Evolutionary conservation across 1,140 invertebrate species (phyloP), one percentile per base, ranked within the genome.

Genomic region (Anastrepha obliqua): DNA sequence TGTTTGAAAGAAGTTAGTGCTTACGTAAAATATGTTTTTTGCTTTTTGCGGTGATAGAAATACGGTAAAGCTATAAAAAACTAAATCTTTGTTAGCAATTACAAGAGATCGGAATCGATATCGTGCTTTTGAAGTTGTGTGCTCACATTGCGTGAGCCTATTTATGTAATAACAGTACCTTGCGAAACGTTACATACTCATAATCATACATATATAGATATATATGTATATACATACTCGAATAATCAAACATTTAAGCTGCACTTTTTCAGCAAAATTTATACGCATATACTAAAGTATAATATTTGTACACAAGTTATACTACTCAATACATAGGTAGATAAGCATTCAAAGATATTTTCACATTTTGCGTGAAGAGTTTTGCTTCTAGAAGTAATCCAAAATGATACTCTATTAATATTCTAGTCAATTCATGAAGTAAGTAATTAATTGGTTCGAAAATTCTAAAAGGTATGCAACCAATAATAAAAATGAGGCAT

Each of bases 171-270:
- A 81, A 58, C 47, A 55, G 74, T 81, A 81, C 74, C 74, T 81
- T 55, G n/a, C 17, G 74, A 81, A 81, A 81, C 47, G 47, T n/a
- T 81, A 81, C 74, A 81, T 81, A 81, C 74, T 81, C 74, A 51
- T 55, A 55, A 55, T 81, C 47, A 67, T 67, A 29, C 20, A 81
- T 55, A 81, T 20, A 29, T 29, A n/a, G 17, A 55, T 44, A 70
- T 47, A 55, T 81, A 74, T 15, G 6, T 74, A 74, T 11, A 13
- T 74, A 74, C 39, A 74, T 47, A 47, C 13, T 74, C 39, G 20
- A 67, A 67, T 20, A 0, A 39, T 29, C 11, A 29, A 39, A 67
- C 13, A 42, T 39, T 11, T 20, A 4, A 0, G 29, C 29, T 39
- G 64, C n/a, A 67, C 64, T 67, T 67, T 67, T 13, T 13, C 64